These are phyloP conservation scores for Tenrec ecaudatus DNA, from an alignment of 2,113 vertebrate genomes.

Conservation along the genomic window DNA sequence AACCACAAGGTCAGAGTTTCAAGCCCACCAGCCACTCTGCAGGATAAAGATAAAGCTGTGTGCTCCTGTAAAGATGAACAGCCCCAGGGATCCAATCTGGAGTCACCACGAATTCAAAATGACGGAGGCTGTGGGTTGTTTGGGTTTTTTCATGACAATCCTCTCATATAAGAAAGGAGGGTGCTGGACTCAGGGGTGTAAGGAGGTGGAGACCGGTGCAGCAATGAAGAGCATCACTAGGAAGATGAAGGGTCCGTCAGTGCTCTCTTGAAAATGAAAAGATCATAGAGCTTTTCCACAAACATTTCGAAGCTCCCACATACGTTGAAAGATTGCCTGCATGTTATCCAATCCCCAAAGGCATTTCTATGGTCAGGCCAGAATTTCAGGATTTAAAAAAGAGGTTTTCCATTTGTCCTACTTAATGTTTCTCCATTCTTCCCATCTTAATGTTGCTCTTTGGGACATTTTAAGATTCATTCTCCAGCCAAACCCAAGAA, in stretches of 20 bases:
- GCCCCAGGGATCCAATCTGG: too few species aligned
- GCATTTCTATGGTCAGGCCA: neutral
- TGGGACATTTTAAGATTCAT: conserved; percentile 16
- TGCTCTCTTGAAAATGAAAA: too few species aligned
- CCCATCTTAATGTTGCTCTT: neutral
- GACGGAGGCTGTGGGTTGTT: too few species aligned
- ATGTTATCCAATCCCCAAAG: neutral
- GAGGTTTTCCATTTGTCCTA: neutral
- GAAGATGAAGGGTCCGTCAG: neutral
- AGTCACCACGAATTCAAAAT: too few species aligned
- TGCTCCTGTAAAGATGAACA: too few species aligned
- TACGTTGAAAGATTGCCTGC: neutral
- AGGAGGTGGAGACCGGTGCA: neutral
- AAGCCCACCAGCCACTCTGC: too few species aligned
- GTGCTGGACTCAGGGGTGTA: neutral
- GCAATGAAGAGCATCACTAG: neutral
- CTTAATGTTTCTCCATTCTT: conserved; percentile 31
- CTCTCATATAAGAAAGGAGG: too few species aligned
- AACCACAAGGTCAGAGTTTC: too few species aligned
- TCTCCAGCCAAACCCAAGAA: conserved; percentile 2
- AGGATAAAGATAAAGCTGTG: too few species aligned
- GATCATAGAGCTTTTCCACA: too few species aligned
- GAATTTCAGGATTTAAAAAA: neutral
- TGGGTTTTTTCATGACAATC: too few species aligned
- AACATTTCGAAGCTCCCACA: too few species aligned